phyloP scores from a whole-genome alignment of 1,140 invertebrate species.

The Eurosta solidaginis region DNA sequence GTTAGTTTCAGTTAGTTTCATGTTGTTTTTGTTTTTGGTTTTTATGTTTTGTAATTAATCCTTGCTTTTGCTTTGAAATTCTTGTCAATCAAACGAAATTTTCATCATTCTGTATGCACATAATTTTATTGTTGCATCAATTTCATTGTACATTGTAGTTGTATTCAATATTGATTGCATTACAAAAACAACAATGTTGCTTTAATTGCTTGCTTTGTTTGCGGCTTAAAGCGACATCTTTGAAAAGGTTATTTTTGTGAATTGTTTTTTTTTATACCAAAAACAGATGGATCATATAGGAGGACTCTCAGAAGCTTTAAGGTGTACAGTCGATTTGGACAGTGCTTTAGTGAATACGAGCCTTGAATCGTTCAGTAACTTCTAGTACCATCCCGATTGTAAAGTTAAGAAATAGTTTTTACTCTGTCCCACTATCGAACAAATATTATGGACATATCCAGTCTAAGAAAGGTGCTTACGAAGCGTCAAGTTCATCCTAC shows the following conservation, averaged over 20 bases:
- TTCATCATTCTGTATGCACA: not conserved
- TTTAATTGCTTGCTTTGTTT: not conserved
- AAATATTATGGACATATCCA: no score
- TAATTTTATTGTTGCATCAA: not conserved
- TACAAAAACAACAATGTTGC: not conserved
- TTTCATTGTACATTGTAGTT: not conserved
- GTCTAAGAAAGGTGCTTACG: no score
- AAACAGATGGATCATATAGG: no score
- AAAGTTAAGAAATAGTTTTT: no score
- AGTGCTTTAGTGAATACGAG: no score
- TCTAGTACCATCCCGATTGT: no score
- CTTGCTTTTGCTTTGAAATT: not conserved
- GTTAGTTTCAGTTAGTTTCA: not conserved
- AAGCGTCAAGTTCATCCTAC: no score
- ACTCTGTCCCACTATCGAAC: no score
- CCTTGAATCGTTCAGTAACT: no score
- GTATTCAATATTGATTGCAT: not conserved
- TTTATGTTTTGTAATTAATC: not conserved
- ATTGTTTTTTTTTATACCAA: not conserved
- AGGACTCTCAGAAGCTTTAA: no score
- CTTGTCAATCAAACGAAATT: not conserved
- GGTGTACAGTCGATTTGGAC: no score
- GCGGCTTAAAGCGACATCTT: not conserved
- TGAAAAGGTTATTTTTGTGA: not conserved
- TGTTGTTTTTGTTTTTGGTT: not conserved